These are phyloP conservation scores for Diachrysia chrysitis DNA, from an alignment of 2,888 invertebrate species.

Conservation along the genomic window DNA sequence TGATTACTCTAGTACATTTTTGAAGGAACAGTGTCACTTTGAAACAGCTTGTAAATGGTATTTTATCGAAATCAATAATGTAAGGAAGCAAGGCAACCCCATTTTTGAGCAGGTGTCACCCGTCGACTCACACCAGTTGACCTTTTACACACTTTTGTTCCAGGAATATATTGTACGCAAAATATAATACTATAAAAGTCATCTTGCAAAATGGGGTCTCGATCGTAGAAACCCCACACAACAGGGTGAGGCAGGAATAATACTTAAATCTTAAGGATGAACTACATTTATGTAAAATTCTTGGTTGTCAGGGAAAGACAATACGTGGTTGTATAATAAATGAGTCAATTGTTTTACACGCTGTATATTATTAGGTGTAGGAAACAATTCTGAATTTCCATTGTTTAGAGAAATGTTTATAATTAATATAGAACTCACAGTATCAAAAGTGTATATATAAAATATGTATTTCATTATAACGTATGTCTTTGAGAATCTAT, in stretches of 20 bases:
- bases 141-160: slow-evolving; percentile 34
- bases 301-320: neutral
- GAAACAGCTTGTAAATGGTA: neutral
- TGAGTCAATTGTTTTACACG: neutral
- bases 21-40: neutral
- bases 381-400: slow-evolving; percentile 1
- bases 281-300: no score
- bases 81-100: slow-evolving; percentile 7
- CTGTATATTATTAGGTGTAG: neutral
- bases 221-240: neutral
- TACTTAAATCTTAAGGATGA: no score
- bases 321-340: neutral
- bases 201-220: neutral
- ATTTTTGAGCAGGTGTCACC: slow-evolving; percentile 36
- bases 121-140: slow-evolving; percentile 23
- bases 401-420: slow-evolving; percentile 1
- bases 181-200: neutral
- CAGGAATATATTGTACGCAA: slow-evolving; percentile 10
- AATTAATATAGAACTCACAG: neutral
- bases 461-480: no score
- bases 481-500: no score
- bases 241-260: neutral
- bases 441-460: neutral
- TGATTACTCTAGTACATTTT: neutral
- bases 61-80: neutral